A percentile compares a stretch with the other conserved stretches of the same genome.
phyloP scores from a whole-genome alignment of 1,140 invertebrate species.

The Psilanteris sp. region DNA sequence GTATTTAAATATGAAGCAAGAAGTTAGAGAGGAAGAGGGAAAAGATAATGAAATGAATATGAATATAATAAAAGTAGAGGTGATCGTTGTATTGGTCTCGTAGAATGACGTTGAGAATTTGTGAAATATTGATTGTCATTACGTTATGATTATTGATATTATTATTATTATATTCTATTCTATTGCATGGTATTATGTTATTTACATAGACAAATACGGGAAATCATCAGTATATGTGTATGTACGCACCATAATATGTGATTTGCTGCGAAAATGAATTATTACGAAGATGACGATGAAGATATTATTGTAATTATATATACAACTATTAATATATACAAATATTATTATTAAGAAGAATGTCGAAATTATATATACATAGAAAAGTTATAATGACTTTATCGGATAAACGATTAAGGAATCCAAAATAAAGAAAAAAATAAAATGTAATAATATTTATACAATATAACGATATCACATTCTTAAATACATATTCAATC shows the following conservation, averaged over 20 bases:
- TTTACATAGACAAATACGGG: slow-evolving; percentile 23
- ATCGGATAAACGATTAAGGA: slow-evolving; percentile 63
- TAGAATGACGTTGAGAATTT: slow-evolving; percentile 73
- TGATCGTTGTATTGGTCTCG: slow-evolving; percentile 71
- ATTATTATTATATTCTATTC: slow-evolving; percentile 49
- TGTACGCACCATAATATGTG: slow-evolving; percentile 42
- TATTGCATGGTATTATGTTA: slow-evolving; percentile 69
- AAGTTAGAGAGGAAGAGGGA: slow-evolving; percentile 45
- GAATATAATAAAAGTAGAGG: slow-evolving; percentile 67
- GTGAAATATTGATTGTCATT: slow-evolving; percentile 71
- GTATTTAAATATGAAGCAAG: slow-evolving; percentile 62
- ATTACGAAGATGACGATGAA: slow-evolving; percentile 54
- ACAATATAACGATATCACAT: slow-evolving; percentile 70
- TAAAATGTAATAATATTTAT: slow-evolving; percentile 72
- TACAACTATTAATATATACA: slow-evolving; percentile 69
- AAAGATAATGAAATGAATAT: slow-evolving; percentile 53
- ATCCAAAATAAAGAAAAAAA: slow-evolving; percentile 30
- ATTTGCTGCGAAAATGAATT: slow-evolving; percentile 53
- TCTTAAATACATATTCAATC: slow-evolving; percentile 72
- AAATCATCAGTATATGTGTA: slow-evolving; percentile 12
- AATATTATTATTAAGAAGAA: slow-evolving; percentile 62
- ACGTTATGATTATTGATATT: slow-evolving; percentile 58
- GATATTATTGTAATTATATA: slow-evolving; percentile 77
- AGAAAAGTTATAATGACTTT: slow-evolving; percentile 60
- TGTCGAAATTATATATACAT: slow-evolving; percentile 68